Conservation (phyloP, 2,113 vertebrate species). For the Pollachius pollachius region DNA sequence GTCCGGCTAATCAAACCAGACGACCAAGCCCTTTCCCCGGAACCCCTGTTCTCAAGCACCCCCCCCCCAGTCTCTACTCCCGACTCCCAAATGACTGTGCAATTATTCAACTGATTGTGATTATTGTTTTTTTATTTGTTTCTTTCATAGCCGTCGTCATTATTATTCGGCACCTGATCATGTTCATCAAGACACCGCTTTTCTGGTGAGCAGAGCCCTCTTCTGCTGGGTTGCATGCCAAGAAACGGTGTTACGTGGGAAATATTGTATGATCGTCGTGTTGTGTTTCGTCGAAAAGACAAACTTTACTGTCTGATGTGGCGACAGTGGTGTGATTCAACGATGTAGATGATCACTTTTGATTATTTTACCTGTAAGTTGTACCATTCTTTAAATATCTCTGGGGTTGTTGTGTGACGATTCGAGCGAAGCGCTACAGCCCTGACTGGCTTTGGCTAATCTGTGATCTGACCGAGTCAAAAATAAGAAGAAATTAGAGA, state of each 20-base stretch:
- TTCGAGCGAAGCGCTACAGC: neutral
- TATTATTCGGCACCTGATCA: slow-evolving; percentile 17
- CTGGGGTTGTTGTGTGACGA: slow-evolving; percentile 11
- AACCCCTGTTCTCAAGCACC: slow-evolving; percentile 29
- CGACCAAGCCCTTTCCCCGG: neutral
- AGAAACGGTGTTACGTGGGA: slow-evolving; percentile 22
- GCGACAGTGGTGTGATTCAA: slow-evolving; percentile 17
- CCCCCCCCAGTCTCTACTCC: slow-evolving; percentile 11
- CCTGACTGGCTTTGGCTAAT: slow-evolving; percentile 36
- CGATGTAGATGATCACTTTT: slow-evolving; percentile 3
- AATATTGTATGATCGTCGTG: too few relatives aligned
- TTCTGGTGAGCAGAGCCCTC: slow-evolving; percentile 43
- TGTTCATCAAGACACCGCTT: slow-evolving; percentile 20
- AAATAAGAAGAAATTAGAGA: slow-evolving; percentile 24
- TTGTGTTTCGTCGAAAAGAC: neutral
- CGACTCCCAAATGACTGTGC: slow-evolving; percentile 76
- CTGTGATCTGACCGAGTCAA: slow-evolving; percentile 20
- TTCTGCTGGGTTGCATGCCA: slow-evolving; percentile 43
- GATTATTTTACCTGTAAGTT: slow-evolving; percentile 6
- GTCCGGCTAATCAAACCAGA: too few relatives aligned
- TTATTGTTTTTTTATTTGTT: slow-evolving; percentile 47
- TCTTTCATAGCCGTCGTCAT: slow-evolving; percentile 51
- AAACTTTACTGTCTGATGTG: slow-evolving; percentile 5
- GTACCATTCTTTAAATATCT: slow-evolving; percentile 26
- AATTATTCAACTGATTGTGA: slow-evolving; percentile 70